Evolutionary conservation across 2,113 vertebrate genomes (phyloP).

Genomic region (Carassius carassius): DNA sequence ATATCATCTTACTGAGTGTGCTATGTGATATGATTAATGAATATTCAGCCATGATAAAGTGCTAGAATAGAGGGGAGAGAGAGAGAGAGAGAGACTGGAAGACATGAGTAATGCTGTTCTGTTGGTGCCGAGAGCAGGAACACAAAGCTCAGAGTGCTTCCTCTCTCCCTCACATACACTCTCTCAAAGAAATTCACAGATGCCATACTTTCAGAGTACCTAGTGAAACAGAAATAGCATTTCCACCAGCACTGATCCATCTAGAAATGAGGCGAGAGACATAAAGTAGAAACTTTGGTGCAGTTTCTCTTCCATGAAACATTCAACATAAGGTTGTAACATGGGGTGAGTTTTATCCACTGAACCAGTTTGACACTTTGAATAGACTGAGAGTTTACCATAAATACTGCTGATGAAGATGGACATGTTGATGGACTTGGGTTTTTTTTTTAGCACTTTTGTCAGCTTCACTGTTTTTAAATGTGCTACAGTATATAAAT

Average conservation of each 20-base stretch:
- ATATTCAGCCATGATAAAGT: slow-evolving; percentile 17
- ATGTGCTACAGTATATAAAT: too few relatives aligned
- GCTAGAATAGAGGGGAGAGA: neutral
- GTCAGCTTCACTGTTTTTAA: too few relatives aligned
- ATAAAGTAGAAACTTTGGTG: slow-evolving; percentile 7
- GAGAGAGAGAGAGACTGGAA: neutral
- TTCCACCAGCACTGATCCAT: neutral
- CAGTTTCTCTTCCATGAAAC: neutral
- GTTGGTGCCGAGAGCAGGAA: neutral
- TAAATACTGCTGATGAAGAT: neutral
- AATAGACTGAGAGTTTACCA: neutral
- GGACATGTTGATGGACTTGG: neutral
- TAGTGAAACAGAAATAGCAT: slow-evolving; percentile 20
- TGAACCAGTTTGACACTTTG: neutral
- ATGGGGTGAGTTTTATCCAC: neutral
- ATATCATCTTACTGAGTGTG: slow-evolving; percentile 1
- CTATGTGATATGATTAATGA: slow-evolving; percentile 21
- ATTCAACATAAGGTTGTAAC: neutral
- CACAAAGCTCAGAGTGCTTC: slow-evolving; percentile 1
- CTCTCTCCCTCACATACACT: neutral
- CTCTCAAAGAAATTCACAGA: neutral
- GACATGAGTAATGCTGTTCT: neutral
- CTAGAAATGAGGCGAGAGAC: neutral
- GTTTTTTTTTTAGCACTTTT: too few relatives aligned
- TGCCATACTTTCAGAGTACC: neutral